These are phyloP conservation scores for Rousettus leschenaultii DNA, from an alignment of 2,113 vertebrate species.

Conservation along the genomic window DNA sequence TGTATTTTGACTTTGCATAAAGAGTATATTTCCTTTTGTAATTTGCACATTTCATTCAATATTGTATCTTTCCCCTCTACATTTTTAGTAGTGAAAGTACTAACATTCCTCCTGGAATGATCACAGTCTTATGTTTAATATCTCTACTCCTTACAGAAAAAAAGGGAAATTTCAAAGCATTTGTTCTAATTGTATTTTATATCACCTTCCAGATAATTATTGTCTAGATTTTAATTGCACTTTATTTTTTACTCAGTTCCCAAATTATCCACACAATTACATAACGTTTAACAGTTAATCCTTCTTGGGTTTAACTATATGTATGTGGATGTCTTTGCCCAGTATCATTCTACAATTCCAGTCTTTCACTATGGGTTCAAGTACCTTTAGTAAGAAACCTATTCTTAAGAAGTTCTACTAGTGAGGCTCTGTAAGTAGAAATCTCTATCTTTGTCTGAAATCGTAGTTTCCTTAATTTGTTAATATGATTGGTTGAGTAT, in stretches of 20 bases:
- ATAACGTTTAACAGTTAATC: neutral
- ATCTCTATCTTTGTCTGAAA: neutral
- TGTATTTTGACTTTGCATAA: neutral
- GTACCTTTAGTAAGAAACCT: neutral
- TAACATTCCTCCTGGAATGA: neutral
- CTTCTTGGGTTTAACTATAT: neutral
- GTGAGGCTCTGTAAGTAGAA: neutral
- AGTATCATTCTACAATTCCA: neutral
- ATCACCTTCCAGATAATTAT: neutral
- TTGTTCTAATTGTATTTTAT: neutral
- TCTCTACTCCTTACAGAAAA: neutral
- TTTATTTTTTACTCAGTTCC: neutral
- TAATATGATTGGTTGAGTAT: neutral
- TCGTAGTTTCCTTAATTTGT: neutral
- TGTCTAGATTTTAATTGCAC: neutral
- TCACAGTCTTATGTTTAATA: neutral
- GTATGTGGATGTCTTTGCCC: neutral
- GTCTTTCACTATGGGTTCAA: neutral
- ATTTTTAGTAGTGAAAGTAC: neutral
- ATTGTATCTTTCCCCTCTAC: neutral
- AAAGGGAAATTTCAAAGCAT: neutral
- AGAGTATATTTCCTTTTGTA: neutral
- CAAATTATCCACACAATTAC: neutral
- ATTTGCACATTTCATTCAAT: neutral
- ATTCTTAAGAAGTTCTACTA: neutral